phyloP scores from a whole-genome alignment of 2,113 vertebrate genomes.

The Eudyptes chrysolophus region DNA sequence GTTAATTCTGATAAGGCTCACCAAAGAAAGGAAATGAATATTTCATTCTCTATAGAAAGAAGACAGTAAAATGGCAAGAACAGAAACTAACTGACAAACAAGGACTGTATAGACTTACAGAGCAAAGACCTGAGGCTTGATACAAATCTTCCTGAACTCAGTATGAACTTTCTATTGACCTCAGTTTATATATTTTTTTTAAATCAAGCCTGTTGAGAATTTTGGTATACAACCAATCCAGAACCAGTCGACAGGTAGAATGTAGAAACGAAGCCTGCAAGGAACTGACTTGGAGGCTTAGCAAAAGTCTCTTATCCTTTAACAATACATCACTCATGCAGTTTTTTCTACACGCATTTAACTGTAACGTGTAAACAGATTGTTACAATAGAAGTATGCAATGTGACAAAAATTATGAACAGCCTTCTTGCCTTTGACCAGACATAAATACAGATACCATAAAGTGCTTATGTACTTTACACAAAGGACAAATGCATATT shows the following conservation, averaged over 20 bases:
- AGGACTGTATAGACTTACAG: neutral
- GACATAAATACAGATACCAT: neutral
- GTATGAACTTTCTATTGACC: neutral
- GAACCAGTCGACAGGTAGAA: neutral
- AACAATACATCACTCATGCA: neutral
- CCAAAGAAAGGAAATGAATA: neutral
- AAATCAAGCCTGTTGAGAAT: neutral
- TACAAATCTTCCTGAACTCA: neutral
- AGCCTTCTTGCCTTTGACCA: neutral
- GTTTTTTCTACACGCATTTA: neutral
- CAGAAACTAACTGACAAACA: neutral
- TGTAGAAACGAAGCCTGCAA: neutral
- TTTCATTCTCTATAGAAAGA: neutral
- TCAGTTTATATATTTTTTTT: neutral
- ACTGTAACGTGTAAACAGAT: neutral
- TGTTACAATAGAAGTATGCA: neutral
- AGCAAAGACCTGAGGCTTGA: neutral
- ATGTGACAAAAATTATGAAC: neutral
- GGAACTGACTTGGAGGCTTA: neutral
- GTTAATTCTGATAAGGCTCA: neutral
- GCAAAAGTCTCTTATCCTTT: neutral
- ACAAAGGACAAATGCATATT: neutral
- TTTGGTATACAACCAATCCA: neutral
- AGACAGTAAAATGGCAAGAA: neutral
- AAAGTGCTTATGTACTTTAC: neutral